A percentile compares a stretch with the other conserved stretches of the same genome.
Conservation (phyloP, 2,113 vertebrate species). For the Tenebrosternarchus preto region DNA sequence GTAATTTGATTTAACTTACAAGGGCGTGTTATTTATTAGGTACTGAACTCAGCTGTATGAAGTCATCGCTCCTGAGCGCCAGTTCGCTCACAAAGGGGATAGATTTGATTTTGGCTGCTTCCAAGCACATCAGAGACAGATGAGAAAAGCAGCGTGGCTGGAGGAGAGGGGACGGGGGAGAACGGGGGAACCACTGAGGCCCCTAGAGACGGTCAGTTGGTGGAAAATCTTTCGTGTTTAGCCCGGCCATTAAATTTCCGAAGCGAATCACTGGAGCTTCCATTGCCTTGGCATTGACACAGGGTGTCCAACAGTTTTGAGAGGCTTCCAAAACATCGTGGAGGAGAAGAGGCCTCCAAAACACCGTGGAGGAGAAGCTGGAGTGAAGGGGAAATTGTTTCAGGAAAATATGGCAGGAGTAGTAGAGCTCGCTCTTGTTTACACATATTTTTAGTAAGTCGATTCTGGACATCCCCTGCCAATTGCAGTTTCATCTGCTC, state of each 20-base stretch:
- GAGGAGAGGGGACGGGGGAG: neutral
- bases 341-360: no score
- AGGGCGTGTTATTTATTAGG: slow-evolving; percentile 56
- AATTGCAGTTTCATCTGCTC: slow-evolving; percentile 32
- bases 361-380: slow-evolving; percentile 18
- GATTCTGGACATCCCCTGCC: slow-evolving; percentile 38
- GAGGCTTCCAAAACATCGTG: slow-evolving; percentile 29
- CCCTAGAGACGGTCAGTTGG: slow-evolving; percentile 55
- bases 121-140: slow-evolving; percentile 46
- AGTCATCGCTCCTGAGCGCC: slow-evolving; percentile 50
- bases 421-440: slow-evolving; percentile 27
- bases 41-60: slow-evolving; percentile 48
- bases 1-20: slow-evolving; percentile 50
- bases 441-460: slow-evolving; percentile 51
- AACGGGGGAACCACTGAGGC: slow-evolving; percentile 31
- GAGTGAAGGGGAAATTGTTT: slow-evolving; percentile 27
- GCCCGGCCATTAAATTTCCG: slow-evolving; percentile 50
- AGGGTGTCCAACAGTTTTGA: slow-evolving; percentile 29
- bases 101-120: slow-evolving; percentile 47
- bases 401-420: slow-evolving; percentile 38
- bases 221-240: slow-evolving; percentile 51
- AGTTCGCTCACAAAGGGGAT: slow-evolving; percentile 48
- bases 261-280: slow-evolving; percentile 46
- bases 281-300: slow-evolving; percentile 38
- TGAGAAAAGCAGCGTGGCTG: slow-evolving; percentile 18